Evolutionary conservation across 2,797 vertebrate species (phyloP).

Genomic region (Pygocentrus nattereri): DNA sequence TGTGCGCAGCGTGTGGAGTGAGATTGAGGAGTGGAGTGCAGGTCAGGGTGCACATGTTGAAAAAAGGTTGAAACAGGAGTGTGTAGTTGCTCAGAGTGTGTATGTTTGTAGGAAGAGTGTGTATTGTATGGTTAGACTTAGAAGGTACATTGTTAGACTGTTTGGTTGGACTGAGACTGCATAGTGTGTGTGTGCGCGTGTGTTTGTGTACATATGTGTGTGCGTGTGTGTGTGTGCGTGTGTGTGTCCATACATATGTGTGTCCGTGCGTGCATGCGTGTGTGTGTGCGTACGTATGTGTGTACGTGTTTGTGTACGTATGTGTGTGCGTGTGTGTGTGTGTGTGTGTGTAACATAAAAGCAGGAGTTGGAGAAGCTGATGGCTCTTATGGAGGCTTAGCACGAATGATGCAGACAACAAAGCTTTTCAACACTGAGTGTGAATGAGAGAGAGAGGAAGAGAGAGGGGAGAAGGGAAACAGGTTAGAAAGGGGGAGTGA

Average conservation of each 20-base stretch:
- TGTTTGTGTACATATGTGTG: too few relatives aligned
- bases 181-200: too few relatives aligned
- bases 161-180: too few relatives aligned
- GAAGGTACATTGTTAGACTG: too few relatives aligned
- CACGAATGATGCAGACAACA: not conserved
- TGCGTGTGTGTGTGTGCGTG: not conserved
- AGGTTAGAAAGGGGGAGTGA: conserved; percentile 6
- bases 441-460: not conserved
- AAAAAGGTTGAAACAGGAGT: not conserved
- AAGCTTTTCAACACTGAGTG: not conserved
- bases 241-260: too few relatives aligned
- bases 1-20: not conserved
- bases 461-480: not conserved
- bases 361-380: not conserved
- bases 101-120: not conserved
- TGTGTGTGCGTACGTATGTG: too few relatives aligned
- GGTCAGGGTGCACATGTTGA: not conserved
- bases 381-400: conserved; percentile 21
- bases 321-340: too few relatives aligned
- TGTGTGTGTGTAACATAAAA: not conserved
- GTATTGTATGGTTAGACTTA: too few relatives aligned
- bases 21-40: not conserved
- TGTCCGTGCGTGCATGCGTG: not conserved
- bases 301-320: too few relatives aligned
- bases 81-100: not conserved